Base-by-base conservation (phyloP, 2,797 vertebrate species). In the Epinephelus awoara region DNA sequence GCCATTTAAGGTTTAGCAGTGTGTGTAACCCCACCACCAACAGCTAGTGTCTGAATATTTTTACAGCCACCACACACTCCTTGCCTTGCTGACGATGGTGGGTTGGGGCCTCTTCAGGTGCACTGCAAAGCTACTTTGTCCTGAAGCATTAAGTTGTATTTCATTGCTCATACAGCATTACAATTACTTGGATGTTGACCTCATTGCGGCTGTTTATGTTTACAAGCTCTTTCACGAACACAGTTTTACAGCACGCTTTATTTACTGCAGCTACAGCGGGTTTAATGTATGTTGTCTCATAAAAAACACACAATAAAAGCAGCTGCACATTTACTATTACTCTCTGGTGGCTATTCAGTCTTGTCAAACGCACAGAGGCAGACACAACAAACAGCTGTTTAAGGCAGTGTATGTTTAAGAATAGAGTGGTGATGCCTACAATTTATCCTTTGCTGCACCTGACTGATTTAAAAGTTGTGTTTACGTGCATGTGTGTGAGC, bases 281-380 rank as follows among this genome's bases (percentile, higher is more conserved):
- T 95, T 95, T 95, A 95, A 95, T 94, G 92, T 89, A 91, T 84
- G 91, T 91, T 93, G 93, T 95, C 94, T 94, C 93, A 80, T 95
- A 95, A 96, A 95, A 90, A 92, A 91, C 83, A 91, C 90, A 92
- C 92, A 84, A 89, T 91, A 93, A 94, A 93, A 94, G 92, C 82
- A 85, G 91, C 88, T 79, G 82, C 89, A 88, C 91, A 82, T 94
- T 94, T 93, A 93, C 91, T 91, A 87, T 90, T 90, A 89, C 85
- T 93, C 93, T 92, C 92, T 89, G 89, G 91, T 84, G 86, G 82
- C 92, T 86, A 72, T 89, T 93, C 90, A 82, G 91, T 93, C 82
- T 89, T 89, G 90, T 91, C 88, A 83, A 83, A 83, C 67, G 64
- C 50, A 70, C 75, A 86, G 67, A 65, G 69, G 71, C 85, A 83